Conservation (phyloP, 2,797 vertebrate species). For the Cyprinodon diabolis region DNA sequence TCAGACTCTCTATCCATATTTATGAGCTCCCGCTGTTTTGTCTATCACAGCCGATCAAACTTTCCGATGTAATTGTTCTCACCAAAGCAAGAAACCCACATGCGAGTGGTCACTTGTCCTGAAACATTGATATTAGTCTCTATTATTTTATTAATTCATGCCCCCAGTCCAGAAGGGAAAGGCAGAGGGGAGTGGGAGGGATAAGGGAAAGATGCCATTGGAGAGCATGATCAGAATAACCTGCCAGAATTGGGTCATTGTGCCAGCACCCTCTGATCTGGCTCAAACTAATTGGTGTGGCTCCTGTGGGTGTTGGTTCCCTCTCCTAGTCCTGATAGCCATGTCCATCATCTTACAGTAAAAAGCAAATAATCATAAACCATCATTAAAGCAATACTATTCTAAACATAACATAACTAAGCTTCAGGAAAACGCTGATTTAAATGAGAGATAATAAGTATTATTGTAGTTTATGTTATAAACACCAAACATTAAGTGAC, state of each 20-base stretch:
- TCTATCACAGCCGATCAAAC: constrained; percentile 94
- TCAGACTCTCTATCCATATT: constrained; percentile 93
- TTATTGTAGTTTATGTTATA: constrained; percentile 20
- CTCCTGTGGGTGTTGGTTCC: constrained; percentile 60
- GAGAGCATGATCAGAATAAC: constrained; percentile 63
- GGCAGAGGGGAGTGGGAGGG: constrained; percentile 34
- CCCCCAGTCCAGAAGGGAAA: constrained; percentile 34
- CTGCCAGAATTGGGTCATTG: constrained; percentile 71
- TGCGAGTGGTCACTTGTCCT: constrained; percentile 77
- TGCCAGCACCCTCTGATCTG: constrained; percentile 71
- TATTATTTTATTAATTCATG: constrained; percentile 80
- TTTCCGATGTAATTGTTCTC: constrained; percentile 86
- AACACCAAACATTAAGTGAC: too few species aligned
- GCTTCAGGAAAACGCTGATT: constrained; percentile 41
- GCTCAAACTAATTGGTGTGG: constrained; percentile 69
- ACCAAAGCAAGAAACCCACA: constrained; percentile 81
- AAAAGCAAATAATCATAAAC: constrained; percentile 65
- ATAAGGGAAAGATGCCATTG: constrained; percentile 46
- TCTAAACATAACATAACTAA: constrained; percentile 53
- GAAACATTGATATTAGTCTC: constrained; percentile 65
- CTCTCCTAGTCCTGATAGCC: constrained; percentile 57
- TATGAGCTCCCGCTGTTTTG: constrained; percentile 97
- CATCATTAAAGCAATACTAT: constrained; percentile 55
- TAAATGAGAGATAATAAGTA: constrained; percentile 43
- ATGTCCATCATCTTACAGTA: constrained; percentile 51